Evolutionary conservation across 2,888 invertebrate species (phyloP), one percentile per base, ranked within the genome.

Genomic region (Quadroppia sp.): DNA sequence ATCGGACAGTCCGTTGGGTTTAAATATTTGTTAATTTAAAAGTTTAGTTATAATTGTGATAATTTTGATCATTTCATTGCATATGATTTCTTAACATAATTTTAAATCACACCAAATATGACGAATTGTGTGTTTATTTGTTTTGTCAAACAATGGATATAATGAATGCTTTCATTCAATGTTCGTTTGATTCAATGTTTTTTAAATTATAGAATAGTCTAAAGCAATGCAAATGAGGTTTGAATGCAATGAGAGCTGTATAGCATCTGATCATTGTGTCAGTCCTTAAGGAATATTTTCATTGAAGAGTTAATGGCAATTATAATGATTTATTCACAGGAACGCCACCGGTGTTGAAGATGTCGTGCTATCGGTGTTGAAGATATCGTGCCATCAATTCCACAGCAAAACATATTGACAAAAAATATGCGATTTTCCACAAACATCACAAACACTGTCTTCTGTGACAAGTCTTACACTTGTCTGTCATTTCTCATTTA

Each of bases 281-380:
- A 67, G 67, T 67, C 67, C 67, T 67, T 67, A 67, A 67, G 67
- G 40, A 67, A 67, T 67, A 67, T 67, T 67, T 67, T 23, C 67
- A 67, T 67, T 59, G 40, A 36, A 40, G 67, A 40, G 40, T 67
- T 67, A 67, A 67, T 67, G 67, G 67, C 42, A 23, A 40, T 67
- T 67, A 40, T 67, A 67, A 67, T 42, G 67, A 9, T 67, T 67
- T 67, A 20, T 67, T 67, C 11, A n/a, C 67, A 67, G 67, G 67
- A 67, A 67, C 40, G 67, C 67, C 67, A 67, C 42, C 67, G 67
- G 67, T 42, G 23, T 67, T 67, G n/a, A n/a, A n/a, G n/a, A n/a
- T n/a, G n/a, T n/a, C n/a, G n/a, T n/a, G n/a, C n/a, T n/a, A n/a
- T n/a, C n/a, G n/a, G n/a, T n/a, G n/a, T n/a, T n/a, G 36, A 32